Conservation (phyloP, 2,888 invertebrate species). For the Xiphydria camelus region DNA sequence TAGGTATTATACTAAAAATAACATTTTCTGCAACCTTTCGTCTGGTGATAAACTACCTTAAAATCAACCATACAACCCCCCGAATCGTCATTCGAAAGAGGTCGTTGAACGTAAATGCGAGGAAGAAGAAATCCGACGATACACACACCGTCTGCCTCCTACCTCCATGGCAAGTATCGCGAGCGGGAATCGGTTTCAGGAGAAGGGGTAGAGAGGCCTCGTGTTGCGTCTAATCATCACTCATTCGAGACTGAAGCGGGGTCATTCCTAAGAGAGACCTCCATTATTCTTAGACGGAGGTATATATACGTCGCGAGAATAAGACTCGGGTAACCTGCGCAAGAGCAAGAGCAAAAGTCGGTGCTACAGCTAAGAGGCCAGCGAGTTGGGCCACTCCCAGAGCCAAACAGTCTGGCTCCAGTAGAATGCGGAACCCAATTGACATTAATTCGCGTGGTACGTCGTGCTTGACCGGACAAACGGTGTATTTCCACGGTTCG, state of each 20-base stretch:
- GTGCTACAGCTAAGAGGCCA: not conserved
- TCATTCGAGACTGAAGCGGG: slow-evolving; percentile 13
- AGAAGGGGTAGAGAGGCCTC: not conserved
- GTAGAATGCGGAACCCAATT: slow-evolving; percentile 45
- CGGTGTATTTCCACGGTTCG: slow-evolving; percentile 1
- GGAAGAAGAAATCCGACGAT: too few species aligned
- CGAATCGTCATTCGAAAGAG: too few species aligned
- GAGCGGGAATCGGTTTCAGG: not conserved
- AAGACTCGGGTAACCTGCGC: slow-evolving; percentile 5
- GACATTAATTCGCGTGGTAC: slow-evolving; percentile 40
- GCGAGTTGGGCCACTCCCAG: slow-evolving; percentile 2
- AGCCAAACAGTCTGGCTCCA: slow-evolving; percentile 1
- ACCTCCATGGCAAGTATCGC: too few species aligned
- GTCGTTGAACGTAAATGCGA: too few species aligned
- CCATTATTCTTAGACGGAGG: slow-evolving; percentile 29
- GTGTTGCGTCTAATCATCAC: not conserved
- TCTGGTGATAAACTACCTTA: too few species aligned
- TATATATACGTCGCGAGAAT: slow-evolving; percentile 10
- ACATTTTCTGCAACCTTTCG: too few species aligned
- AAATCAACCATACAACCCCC: too few species aligned
- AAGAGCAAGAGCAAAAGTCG: not conserved
- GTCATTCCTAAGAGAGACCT: slow-evolving; percentile 30
- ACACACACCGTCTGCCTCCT: too few species aligned
- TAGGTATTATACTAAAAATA: too few species aligned
- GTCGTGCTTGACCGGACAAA: slow-evolving; percentile 2